A percentile compares a stretch with the other conserved stretches of the same genome.
phyloP scores from a whole-genome alignment of 2,797 vertebrate genomes.

The Esox lucius region DNA sequence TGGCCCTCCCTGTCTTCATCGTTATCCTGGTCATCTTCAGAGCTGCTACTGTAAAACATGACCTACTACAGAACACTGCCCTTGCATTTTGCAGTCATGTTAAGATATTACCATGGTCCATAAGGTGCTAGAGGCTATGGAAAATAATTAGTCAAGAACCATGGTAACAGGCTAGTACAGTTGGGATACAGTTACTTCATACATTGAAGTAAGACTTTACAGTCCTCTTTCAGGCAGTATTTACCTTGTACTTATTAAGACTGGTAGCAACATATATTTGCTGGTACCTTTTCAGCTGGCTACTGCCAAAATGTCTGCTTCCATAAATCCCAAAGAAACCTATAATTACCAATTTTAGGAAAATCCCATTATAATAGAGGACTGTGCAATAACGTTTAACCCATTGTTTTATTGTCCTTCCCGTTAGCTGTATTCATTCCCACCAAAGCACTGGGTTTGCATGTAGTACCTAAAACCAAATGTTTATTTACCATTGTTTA shows the following conservation, averaged over 20 bases:
- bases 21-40: slow-evolving; percentile 26
- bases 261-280: background rate
- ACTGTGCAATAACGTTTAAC: background rate
- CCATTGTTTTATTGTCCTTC: background rate
- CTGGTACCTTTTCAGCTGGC: background rate
- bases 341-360: background rate
- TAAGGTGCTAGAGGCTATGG: slow-evolving; percentile 75
- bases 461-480: slow-evolving; percentile 61
- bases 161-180: slow-evolving; percentile 42
- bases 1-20: slow-evolving; percentile 8
- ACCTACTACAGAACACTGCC: slow-evolving; percentile 51
- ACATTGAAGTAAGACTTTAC: slow-evolving; percentile 24
- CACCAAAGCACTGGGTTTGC: slow-evolving; percentile 66
- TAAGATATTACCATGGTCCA: slow-evolving; percentile 63
- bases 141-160: slow-evolving; percentile 63
- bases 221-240: background rate
- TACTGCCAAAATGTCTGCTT: background rate
- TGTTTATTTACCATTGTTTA: slow-evolving; percentile 44
- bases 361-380: background rate
- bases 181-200: no score
- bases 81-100: slow-evolving; percentile 45
- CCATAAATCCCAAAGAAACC: background rate
- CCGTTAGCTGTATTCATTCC: slow-evolving; percentile 44
- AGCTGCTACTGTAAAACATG: slow-evolving; percentile 56
- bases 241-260: background rate